A percentile compares a stretch with the other conserved stretches of the same genome.
Conservation (phyloP, 2,888 invertebrate species). For the Cristatella mucedo region DNA sequence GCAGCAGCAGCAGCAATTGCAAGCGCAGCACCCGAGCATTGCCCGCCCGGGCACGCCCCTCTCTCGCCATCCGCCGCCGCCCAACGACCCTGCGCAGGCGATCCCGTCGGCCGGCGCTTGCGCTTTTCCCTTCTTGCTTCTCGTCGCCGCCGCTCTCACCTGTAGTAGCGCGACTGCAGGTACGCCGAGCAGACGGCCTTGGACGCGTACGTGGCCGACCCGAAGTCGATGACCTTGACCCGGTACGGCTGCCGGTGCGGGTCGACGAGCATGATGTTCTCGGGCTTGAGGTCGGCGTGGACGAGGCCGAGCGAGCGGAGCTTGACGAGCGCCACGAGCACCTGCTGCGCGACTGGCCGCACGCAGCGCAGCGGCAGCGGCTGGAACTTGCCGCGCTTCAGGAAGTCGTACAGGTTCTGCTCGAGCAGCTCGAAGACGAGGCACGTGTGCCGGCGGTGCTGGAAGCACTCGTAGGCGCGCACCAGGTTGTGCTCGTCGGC, state of each 20-base stretch:
- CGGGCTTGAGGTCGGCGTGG: slow-evolving; percentile 92
- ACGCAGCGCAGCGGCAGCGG: slow-evolving; percentile 89
- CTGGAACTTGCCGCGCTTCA: slow-evolving; percentile 94
- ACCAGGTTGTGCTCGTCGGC: slow-evolving; percentile 79
- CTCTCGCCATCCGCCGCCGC: too few species aligned
- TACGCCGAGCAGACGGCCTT: slow-evolving; percentile 97
- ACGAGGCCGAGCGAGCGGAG: slow-evolving; percentile 88
- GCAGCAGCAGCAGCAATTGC: too few species aligned
- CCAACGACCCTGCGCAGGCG: too few species aligned
- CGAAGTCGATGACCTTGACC: slow-evolving; percentile 91
- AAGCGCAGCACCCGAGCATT: too few species aligned
- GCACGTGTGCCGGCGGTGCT: slow-evolving; percentile 92
- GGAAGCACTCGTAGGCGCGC: slow-evolving; percentile 93
- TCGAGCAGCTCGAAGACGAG: slow-evolving; percentile 96
- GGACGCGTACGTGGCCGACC: slow-evolving; percentile 89
- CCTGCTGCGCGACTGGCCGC: slow-evolving; percentile 89
- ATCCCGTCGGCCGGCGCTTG: too few species aligned
- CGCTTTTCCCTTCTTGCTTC: too few species aligned
- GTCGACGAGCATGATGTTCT: slow-evolving; percentile 96
- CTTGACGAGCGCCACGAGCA: slow-evolving; percentile 55
- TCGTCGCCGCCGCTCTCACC: slow-evolving; percentile 40
- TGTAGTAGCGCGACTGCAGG: slow-evolving; percentile 86
- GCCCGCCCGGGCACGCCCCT: too few species aligned
- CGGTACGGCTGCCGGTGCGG: slow-evolving; percentile 87
- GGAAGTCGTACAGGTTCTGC: slow-evolving; percentile 92